Conservation (phyloP, 2,797 vertebrate species). For the Danionella dracula region DNA sequence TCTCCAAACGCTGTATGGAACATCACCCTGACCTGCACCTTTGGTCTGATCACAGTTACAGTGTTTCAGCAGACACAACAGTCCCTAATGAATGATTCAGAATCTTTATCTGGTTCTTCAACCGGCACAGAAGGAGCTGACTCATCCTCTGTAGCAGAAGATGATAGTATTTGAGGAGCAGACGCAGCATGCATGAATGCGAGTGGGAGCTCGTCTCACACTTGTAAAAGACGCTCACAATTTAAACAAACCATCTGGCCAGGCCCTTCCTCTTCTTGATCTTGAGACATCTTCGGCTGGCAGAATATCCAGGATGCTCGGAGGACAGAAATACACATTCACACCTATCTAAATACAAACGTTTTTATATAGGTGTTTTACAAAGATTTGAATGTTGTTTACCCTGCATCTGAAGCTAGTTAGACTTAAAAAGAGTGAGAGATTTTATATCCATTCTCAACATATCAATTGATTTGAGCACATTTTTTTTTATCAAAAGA, state of each 20-base stretch:
- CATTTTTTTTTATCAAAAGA: too few species aligned
- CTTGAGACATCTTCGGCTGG: background rate
- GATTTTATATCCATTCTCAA: too few species aligned
- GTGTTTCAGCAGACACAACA: conserved; percentile 8
- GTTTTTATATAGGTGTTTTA: background rate
- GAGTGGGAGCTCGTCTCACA: conserved; percentile 21
- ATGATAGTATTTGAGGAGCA: conserved; percentile 14
- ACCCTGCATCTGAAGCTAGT: too few species aligned
- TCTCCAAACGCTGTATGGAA: background rate
- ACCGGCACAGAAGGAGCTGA: conserved; percentile 26
- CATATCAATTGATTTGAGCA: too few species aligned
- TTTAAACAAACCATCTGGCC: background rate
- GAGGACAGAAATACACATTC: background rate
- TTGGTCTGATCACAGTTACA: background rate
- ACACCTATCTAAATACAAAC: background rate
- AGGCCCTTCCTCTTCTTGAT: background rate
- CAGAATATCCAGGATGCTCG: background rate
- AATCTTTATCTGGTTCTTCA: background rate
- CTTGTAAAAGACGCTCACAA: background rate
- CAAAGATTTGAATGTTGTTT: too few species aligned
- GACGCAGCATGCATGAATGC: background rate
- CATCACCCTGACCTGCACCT: background rate
- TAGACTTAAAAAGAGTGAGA: too few species aligned
- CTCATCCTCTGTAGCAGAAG: conserved; percentile 33
- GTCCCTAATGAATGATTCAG: conserved; percentile 30